Conservation (phyloP, 2,797 vertebrate genomes). For the Artibeus jamaicensis region DNA sequence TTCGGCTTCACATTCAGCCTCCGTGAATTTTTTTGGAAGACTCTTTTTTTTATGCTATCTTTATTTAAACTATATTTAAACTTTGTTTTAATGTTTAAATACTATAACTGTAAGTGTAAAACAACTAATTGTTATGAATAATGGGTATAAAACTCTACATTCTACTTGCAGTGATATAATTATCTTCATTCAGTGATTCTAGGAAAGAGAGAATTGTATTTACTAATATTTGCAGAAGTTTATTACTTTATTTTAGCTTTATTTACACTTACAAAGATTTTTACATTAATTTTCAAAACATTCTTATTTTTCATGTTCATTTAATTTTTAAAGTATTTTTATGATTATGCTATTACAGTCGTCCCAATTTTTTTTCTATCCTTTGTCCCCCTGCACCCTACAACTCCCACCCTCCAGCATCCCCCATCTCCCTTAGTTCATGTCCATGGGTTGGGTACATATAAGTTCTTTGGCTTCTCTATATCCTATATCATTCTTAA, state of each 20-base stretch:
- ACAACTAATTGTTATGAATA: background rate
- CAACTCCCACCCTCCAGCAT: too few species aligned
- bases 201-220: background rate
- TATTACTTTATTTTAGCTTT: background rate
- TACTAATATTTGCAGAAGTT: background rate
- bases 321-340: too few species aligned
- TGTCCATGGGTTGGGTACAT: too few species aligned
- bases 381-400: too few species aligned
- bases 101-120: background rate
- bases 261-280: background rate
- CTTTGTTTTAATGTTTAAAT: background rate
- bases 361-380: too few species aligned
- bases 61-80: background rate
- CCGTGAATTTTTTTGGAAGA: background rate
- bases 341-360: too few species aligned
- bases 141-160: background rate
- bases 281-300: background rate
- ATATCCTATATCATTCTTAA: too few species aligned
- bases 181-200: background rate
- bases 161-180: background rate
- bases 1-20: background rate
- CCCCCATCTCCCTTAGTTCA: too few species aligned
- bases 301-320: too few species aligned
- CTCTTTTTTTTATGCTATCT: too few species aligned
- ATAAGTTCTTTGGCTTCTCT: too few species aligned